Base-by-base conservation (phyloP, 1,140 invertebrate genomes). In the Batillaria attramentaria region DNA sequence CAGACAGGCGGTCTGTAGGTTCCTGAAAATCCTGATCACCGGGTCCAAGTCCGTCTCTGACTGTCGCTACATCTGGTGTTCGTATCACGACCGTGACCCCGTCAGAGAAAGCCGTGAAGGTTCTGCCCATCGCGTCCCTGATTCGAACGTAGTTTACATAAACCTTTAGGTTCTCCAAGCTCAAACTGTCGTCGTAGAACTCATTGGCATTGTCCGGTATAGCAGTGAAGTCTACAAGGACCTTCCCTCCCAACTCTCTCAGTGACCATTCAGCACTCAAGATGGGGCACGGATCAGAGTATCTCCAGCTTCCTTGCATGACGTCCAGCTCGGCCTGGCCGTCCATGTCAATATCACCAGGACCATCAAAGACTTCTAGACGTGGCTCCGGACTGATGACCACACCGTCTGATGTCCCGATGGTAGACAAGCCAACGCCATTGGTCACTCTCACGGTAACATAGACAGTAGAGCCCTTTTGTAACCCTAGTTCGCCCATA, bases 1-100 rank as follows among this genome's bases (percentile, higher is more conserved):
- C 82, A 35, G 73, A 82, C 35, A 85, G 68, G 46, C 77, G 70
- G 46, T 72, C 72, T 28, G 68, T 43, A 24, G 78, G 72, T 24
- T 82, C 70, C 42, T 85, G 84, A 72, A 81, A 85, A 18, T 81
- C 70, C 8, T 80, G 62, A 68, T 85, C 84, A n/a, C 72, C 77
- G 18, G 39, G 13, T 16, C 31, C 70, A 13, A 79, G 37, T 1
- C 84, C 84, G 75, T 85, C 84, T 24, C 77, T 68, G n/a, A 85
- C 80, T 16, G 31, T 24, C 20, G 79, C 84, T 13, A 75, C 77
- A 28, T 62, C 24, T 43, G 84, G 84, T 2, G 79, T 78, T 35
- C 82, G 70, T 13, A 85, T 81, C n/a, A 68, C 57, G 18, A 85
- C 78, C n/a, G 79, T 77, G 39, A 85, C 73, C 8, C 84, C 84